phyloP scores from a whole-genome alignment of 2,888 invertebrate genomes.

The Parnassius smintheus region DNA sequence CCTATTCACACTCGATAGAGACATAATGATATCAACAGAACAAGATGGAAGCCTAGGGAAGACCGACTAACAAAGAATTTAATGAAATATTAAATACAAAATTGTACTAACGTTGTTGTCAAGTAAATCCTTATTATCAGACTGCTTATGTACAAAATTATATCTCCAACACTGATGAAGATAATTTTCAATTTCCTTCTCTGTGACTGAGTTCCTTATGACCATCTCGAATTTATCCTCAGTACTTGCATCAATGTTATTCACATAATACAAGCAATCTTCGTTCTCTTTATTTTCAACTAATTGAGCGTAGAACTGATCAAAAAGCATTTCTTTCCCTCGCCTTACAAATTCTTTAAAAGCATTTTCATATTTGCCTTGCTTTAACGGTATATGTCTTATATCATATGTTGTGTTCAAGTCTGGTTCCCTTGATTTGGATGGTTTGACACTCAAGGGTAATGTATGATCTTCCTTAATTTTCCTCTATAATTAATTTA shows the following conservation, averaged over 20 bases:
- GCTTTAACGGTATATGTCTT: constrained; percentile 54
- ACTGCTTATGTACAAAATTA: constrained; percentile 56
- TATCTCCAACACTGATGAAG: constrained; percentile 70
- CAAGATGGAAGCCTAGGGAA: too few species aligned
- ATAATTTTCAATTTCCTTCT: constrained; percentile 68
- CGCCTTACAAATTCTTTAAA: constrained; percentile 66
- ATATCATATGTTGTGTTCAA: constrained; percentile 60
- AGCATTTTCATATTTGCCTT: constrained; percentile 59
- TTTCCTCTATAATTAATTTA: constrained; percentile 51
- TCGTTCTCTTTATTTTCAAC: constrained; percentile 41
- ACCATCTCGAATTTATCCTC: constrained; percentile 68
- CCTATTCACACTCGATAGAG: too few species aligned
- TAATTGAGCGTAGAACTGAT: constrained; percentile 50
- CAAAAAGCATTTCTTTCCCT: constrained; percentile 66
- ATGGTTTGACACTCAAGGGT: constrained; percentile 55
- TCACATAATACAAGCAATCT: constrained; percentile 54
- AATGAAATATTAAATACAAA: constrained; percentile 1
- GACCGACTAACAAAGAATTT: too few species aligned
- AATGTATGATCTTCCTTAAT: constrained; percentile 58
- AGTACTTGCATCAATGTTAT: constrained; percentile 60
- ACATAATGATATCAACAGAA: too few species aligned
- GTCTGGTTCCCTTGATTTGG: constrained; percentile 52
- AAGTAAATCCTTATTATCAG: constrained; percentile 41
- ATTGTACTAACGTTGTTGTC: constrained; percentile 49
- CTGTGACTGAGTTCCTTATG: constrained; percentile 51